phyloP scores from a whole-genome alignment of 2,888 invertebrate genomes.

The Cataglyphis rosenhaueri region DNA sequence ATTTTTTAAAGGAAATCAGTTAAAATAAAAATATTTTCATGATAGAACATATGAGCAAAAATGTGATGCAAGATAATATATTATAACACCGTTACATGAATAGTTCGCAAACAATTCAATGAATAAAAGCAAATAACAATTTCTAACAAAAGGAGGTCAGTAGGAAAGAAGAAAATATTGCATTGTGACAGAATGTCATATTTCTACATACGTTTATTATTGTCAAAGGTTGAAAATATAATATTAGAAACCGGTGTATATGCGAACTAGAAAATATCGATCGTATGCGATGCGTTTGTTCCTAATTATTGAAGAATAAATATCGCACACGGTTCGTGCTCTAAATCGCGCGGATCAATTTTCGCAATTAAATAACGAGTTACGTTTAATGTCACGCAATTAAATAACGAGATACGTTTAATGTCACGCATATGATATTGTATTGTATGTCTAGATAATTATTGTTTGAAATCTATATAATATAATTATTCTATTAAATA shows the following conservation, averaged over 20 bases:
- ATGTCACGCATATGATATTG: background rate
- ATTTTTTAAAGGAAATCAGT: background rate
- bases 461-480: background rate
- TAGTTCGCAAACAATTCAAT: conserved; percentile 25
- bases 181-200: background rate
- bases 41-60: background rate
- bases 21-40: background rate
- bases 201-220: background rate
- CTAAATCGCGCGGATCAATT: conserved; percentile 14
- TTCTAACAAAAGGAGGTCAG: conserved; percentile 5
- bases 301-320: background rate
- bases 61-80: background rate
- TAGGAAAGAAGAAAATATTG: background rate
- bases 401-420: conserved; percentile 1
- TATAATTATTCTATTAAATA: background rate
- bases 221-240: conserved; percentile 28
- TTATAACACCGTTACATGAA: background rate
- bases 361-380: conserved; percentile 22
- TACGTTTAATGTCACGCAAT: background rate
- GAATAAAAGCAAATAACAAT: conserved; percentile 1
- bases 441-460: background rate
- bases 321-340: background rate
- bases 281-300: conserved; percentile 14
- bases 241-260: conserved; percentile 22
- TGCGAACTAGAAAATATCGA: conserved; percentile 20